Conservation (phyloP, 2,888 invertebrate species). For the Caenorhabditis afra region DNA sequence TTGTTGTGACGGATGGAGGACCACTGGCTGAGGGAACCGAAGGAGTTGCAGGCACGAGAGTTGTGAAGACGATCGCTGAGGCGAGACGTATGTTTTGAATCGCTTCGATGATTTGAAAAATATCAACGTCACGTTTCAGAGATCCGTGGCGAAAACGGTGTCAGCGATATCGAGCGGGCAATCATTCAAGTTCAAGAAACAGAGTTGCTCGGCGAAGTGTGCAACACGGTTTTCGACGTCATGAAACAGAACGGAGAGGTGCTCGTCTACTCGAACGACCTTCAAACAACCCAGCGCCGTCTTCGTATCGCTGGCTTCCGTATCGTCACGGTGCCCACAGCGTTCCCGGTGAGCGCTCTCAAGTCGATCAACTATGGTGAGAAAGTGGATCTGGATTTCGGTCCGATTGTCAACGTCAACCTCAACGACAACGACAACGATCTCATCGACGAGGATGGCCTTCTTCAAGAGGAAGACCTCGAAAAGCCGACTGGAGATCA, state of each 20-base stretch:
- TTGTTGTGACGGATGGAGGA: conserved; percentile 39
- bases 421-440: conserved; percentile 81
- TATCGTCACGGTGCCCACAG: conserved; percentile 9
- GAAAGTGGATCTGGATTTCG: conserved; percentile 49
- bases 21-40: conserved; percentile 38
- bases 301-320: conserved; percentile 63
- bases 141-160: conserved; percentile 10
- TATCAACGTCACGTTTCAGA: conserved; percentile 14
- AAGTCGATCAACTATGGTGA: conserved; percentile 46
- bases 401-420: conserved; percentile 9
- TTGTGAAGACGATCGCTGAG: conserved; percentile 25
- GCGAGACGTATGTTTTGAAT: conserved; percentile 32
- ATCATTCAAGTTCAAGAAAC: conserved; percentile 41
- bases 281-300: conserved; percentile 42
- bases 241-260: conserved; percentile 46
- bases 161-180: conserved; percentile 31
- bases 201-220: conserved; percentile 36
- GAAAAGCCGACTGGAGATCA: conserved; percentile 90
- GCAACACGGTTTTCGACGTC: conserved; percentile 48
- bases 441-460: conserved; percentile 89
- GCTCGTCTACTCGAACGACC: conserved; percentile 38
- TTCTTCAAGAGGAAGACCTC: conserved; percentile 92
- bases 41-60: conserved; percentile 27
- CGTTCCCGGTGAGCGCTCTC: conserved; percentile 36
- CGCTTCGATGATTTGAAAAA: too few relatives aligned